These are phyloP conservation scores for Cephalopachus bancanus DNA, from an alignment of 2,797 vertebrate genomes.

Conservation along the genomic window DNA sequence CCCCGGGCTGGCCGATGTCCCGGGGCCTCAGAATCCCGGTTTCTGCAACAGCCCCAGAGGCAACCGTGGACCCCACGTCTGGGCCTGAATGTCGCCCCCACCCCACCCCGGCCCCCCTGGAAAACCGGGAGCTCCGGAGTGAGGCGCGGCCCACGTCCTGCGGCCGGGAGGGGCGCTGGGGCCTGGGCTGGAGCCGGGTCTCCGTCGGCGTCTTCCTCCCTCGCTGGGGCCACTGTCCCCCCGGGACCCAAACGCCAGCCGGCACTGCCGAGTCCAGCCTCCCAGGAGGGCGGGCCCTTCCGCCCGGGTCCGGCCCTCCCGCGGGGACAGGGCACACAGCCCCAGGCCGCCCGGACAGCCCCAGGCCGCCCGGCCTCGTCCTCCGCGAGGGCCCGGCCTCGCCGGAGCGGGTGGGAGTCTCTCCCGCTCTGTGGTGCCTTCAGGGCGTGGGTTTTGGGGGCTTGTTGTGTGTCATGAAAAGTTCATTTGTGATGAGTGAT, in stretches of 20 bases:
- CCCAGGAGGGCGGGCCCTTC: too few species aligned
- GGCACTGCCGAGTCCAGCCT: too few species aligned
- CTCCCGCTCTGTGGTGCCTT: not conserved
- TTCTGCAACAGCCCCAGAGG: too few species aligned
- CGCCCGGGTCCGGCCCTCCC: too few species aligned
- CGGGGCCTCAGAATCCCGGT: too few species aligned
- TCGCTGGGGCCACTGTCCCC: too few species aligned
- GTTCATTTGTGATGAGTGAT: conserved; percentile 68
- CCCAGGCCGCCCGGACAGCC: not conserved
- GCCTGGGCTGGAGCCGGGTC: not conserved
- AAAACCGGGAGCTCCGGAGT: not conserved
- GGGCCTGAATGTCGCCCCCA: too few species aligned
- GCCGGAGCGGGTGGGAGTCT: not conserved
- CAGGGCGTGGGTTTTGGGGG: not conserved
- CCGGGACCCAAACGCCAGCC: too few species aligned
- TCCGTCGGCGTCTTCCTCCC: too few species aligned
- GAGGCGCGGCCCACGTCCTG: rapidly evolving
- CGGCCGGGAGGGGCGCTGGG: not conserved
- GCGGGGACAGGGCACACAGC: too few species aligned
- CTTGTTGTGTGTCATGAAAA: conserved; percentile 45
- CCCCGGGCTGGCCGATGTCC: too few species aligned
- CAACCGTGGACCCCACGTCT: too few species aligned
- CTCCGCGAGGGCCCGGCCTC: not conserved
- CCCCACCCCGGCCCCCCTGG: not conserved
- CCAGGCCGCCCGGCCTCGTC: not conserved